Conservation (phyloP, 2,113 vertebrate genomes). For the Cromileptes altivelis region DNA sequence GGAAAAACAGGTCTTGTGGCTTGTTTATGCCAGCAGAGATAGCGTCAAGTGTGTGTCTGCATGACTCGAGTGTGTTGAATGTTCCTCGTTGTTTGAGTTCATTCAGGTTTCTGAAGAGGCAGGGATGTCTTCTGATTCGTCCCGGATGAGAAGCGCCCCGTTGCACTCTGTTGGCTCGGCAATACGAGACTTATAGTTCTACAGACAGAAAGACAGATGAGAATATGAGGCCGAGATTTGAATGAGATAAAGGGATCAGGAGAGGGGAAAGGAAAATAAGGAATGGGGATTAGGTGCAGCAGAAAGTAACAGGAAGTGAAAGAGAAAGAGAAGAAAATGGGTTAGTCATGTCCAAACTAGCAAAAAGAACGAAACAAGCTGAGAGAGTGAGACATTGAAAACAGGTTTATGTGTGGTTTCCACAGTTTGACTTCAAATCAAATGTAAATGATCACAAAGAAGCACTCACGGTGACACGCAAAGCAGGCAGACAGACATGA, state of each 20-base stretch:
- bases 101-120: constrained; percentile 35
- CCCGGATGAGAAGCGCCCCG: constrained; percentile 33
- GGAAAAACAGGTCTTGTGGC: not conserved
- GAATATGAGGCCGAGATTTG: not conserved
- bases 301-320: constrained; percentile 5
- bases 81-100: not conserved
- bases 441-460: not conserved
- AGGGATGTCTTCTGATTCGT: constrained; percentile 3
- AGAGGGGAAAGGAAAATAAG: not conserved
- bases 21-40: not conserved
- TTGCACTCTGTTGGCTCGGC: constrained; percentile 27
- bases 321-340: constrained; percentile 13
- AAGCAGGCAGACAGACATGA: constrained; percentile 9
- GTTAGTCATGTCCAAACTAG: constrained; percentile 46
- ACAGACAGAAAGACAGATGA: constrained; percentile 41
- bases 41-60: not conserved
- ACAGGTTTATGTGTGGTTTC: not conserved
- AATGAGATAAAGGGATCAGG: not conserved
- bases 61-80: not conserved
- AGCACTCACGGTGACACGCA: not conserved
- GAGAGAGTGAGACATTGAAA: constrained; percentile 2
- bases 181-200: constrained; percentile 47
- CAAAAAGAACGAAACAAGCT: not conserved
- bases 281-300: not conserved
- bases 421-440: not conserved